Conservation (phyloP, 2,797 vertebrate genomes). For the Pantherophis alleghaniensis region DNA sequence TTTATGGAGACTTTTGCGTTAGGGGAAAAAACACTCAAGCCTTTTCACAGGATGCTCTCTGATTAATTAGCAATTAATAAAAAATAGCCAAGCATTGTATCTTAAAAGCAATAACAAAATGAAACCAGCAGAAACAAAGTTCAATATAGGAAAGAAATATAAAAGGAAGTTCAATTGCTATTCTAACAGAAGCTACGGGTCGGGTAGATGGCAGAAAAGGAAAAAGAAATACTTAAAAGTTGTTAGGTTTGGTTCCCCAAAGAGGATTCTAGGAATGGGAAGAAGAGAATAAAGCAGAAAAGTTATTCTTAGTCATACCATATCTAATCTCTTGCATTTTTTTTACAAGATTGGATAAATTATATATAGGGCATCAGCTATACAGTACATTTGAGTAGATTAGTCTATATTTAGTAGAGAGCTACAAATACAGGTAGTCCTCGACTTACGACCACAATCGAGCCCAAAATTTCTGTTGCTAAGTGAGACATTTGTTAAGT, state of each 20-base stretch:
- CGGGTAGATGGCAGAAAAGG: background rate
- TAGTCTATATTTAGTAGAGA: background rate
- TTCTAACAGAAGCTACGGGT: background rate
- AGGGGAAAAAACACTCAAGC: background rate
- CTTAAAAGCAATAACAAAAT: background rate
- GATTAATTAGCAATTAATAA: background rate
- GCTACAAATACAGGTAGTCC: too few relatives aligned
- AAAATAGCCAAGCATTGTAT: background rate
- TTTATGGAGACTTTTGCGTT: background rate
- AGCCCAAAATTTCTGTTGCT: too few relatives aligned
- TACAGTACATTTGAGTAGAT: background rate
- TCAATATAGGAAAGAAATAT: background rate
- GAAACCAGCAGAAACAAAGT: background rate
- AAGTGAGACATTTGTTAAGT: too few relatives aligned
- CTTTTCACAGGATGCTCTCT: background rate
- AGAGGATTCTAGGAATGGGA: background rate
- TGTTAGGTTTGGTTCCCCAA: background rate
- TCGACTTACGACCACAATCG: too few relatives aligned
- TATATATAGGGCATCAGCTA: background rate
- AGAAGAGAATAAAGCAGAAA: background rate
- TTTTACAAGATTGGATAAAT: background rate
- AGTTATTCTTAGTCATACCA: background rate
- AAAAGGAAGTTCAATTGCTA: background rate
- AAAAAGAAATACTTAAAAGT: background rate
- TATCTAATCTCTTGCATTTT: background rate